Conservation (phyloP, 2,888 invertebrate species). For the Drosophila suboccidentalis region DNA sequence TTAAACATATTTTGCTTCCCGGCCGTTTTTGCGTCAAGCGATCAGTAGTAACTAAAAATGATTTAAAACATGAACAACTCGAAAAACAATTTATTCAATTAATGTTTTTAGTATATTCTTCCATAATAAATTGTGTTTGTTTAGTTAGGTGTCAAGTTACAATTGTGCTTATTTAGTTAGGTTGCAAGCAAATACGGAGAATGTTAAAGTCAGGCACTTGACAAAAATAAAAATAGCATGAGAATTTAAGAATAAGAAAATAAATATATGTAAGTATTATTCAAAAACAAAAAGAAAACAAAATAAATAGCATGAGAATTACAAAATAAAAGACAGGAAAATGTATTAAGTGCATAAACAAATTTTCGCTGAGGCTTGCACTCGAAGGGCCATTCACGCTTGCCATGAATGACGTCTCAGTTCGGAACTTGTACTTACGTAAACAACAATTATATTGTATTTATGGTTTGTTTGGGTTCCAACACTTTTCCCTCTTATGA, state of each 20-base stretch:
- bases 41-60: too few species aligned
- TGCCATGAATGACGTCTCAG: conserved; percentile 55
- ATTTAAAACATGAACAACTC: too few species aligned
- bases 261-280: conserved; percentile 8
- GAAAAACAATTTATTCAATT: too few species aligned
- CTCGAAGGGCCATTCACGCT: conserved; percentile 49
- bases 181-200: not conserved
- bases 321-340: conserved; percentile 16
- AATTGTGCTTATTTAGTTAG: too few species aligned
- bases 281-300: not conserved
- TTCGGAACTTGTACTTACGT: conserved; percentile 38
- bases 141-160: too few species aligned
- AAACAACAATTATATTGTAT: conserved; percentile 4
- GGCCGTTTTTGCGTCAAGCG: too few species aligned
- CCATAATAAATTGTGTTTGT: too few species aligned
- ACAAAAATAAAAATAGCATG: conserved; percentile 7
- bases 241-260: conserved; percentile 33
- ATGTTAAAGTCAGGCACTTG: not conserved
- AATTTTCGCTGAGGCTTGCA: conserved; percentile 43
- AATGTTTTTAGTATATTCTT: too few species aligned
- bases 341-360: conserved; percentile 28
- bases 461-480: too few species aligned
- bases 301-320: conserved; percentile 30
- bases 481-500: too few species aligned
- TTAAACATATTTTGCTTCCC: too few species aligned